Base-by-base conservation (phyloP, 53 echinoderm and acorn worm species). In the Henricia sp. region DNA sequence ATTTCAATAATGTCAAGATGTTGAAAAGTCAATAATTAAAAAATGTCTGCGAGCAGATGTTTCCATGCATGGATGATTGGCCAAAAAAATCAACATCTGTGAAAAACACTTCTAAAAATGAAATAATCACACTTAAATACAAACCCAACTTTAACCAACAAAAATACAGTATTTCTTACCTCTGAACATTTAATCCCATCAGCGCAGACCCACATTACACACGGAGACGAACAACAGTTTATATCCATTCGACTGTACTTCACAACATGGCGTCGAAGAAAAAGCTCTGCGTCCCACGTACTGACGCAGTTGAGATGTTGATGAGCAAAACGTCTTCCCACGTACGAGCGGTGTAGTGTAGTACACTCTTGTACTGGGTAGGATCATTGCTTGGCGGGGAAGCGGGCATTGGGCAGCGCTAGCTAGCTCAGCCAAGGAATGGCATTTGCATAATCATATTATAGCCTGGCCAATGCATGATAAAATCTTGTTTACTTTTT, bases 221-320 rank as follows among this genome's bases (percentile, higher is more conserved):
- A 73, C 33, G 3, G 8, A 73, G 20, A 37, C 35, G n/a, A n/a
- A n/a, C n/a, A n/a, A n/a, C n/a, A n/a, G 48, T 46, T 46, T 46
- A 46, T 57, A 40, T 59, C 59, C 76, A 76, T 76, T 59, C 76
- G 19, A 29, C 36, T 25, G 27, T 0, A 42, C 25, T 54, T 76
- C 76, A 76, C 76, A 76, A 76, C 76, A 76, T 76, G 76, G 76
- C 76, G 76, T 39, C 76, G 59, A 11, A 41, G 59, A 58, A 76
- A 70, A 74, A 72, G 72, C 51, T 76, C 59, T 58, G n/a, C 57
- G 59, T 40, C 58, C 13, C n/a, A n/a, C n/a, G n/a, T n/a, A n/a
- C n/a, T n/a, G n/a, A 76, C 76, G 59, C 57, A 70, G 76, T 12
- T n/a, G 42, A 58, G 59, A 57, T 76, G 55, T 28, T 39, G 56